These are phyloP conservation scores for Raphicerus campestris DNA, from an alignment of 2,113 vertebrate genomes.

Conservation along the genomic window DNA sequence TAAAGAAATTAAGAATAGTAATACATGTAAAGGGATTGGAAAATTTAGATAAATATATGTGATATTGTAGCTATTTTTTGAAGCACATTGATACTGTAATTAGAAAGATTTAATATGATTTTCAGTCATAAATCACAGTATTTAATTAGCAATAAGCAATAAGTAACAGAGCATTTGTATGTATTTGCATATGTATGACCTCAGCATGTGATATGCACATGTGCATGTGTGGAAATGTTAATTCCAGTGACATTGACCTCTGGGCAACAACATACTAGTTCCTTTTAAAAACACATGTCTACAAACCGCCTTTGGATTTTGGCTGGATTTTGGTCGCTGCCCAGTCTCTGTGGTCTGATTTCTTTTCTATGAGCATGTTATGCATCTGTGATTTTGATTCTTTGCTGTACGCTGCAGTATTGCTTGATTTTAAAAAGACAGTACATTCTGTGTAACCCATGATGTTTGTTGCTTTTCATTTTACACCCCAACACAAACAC, in stretches of 20 bases:
- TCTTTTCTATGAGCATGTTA: slow-evolving; percentile 73
- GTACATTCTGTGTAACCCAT: slow-evolving; percentile 67
- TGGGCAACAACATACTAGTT: not conserved
- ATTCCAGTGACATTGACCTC: not conserved
- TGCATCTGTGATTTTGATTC: slow-evolving; percentile 66
- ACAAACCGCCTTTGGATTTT: not conserved
- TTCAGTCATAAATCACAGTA: not conserved
- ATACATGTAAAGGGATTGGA: slow-evolving; percentile 9
- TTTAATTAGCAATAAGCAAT: slow-evolving; percentile 23
- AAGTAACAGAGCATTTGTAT: not conserved
- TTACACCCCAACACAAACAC: slow-evolving; percentile 39
- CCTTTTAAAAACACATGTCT: slow-evolving; percentile 10
- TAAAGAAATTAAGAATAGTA: not conserved
- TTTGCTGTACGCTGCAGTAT: slow-evolving; percentile 59
- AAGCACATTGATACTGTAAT: slow-evolving; percentile 15
- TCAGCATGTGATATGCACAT: slow-evolving; percentile 33
- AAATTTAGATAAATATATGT: not conserved
- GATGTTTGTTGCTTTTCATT: slow-evolving; percentile 51
- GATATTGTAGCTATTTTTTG: slow-evolving; percentile 9
- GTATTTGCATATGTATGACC: not conserved
- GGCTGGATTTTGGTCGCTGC: slow-evolving; percentile 70
- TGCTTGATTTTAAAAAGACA: slow-evolving; percentile 73
- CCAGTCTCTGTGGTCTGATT: slow-evolving; percentile 60
- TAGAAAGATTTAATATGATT: slow-evolving; percentile 27
- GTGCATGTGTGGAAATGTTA: slow-evolving; percentile 5